Base-by-base conservation (phyloP, 2,113 vertebrate genomes). In the Caloenas nicobarica region DNA sequence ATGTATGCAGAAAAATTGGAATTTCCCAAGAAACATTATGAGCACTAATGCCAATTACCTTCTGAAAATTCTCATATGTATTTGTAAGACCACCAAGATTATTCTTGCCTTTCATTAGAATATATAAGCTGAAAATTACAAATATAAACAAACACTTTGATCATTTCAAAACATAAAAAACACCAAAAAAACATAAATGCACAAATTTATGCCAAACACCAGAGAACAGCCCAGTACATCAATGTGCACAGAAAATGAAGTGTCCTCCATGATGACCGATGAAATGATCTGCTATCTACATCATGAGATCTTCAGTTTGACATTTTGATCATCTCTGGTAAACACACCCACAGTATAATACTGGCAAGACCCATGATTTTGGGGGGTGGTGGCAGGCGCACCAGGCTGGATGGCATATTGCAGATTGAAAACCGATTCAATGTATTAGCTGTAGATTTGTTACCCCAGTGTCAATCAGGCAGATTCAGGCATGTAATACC, bases 171-270 rank as follows among this genome's bases (percentile, higher is more conserved):
- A 89, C n/a, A 66, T 21, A 19, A 44, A 70, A 79, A 74, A 50
- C 36, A 57, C 4, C 10, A 46, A 65, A 46, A 73, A 85, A 6
- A 13, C 42, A 57, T 5, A 8, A 34, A 80, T 13, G 15, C 22
- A 81, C 40, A 91, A 34, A 95, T 54, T 46, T n/a, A 57, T 16
- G 31, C 9, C 31, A 61, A 90, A 89, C 36, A 80, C 26, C 64
- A 91, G 23, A 5, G 7, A 84, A 89, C 60, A 91, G 28, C 29
- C 46, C 46, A 66, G 61, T 57, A 69, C 57, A 57, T 36, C 38
- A 40, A 65, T 6, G 2, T 28, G 44, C 34, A 80, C 36, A 80
- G 33, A 80, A 85, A 95, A 94, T 25, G 19, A 91, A 81, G 34
- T 7, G 21, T 38, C 36, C 38, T 57, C 29, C 9, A 10, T 23